These are phyloP conservation scores for Chromoteleia sp. DNA, from an alignment of 2,888 invertebrate genomes.

Conservation along the genomic window DNA sequence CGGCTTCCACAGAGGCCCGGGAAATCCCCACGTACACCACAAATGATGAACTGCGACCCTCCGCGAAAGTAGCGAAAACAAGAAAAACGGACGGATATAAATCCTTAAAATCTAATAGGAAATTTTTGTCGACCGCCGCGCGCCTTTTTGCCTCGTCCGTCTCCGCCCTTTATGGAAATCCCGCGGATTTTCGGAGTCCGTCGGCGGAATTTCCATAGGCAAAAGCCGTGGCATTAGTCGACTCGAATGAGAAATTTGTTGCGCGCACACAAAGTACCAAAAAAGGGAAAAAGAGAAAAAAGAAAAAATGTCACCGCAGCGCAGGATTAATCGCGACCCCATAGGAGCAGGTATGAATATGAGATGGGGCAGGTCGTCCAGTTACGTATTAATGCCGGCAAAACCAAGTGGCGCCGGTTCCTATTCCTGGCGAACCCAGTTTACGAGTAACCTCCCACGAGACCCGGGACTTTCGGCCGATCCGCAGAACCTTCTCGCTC, in stretches of 20 bases:
- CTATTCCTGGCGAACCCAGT: constrained; percentile 72
- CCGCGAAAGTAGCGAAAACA: constrained; percentile 9
- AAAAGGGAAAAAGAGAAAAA: constrained; percentile 11
- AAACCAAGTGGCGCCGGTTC: constrained; percentile 70
- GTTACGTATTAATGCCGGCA: constrained; percentile 75
- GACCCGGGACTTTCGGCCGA: constrained; percentile 69
- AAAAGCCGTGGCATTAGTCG: constrained; percentile 44
- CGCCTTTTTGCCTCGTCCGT: constrained; percentile 27
- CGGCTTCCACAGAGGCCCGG: background rate
- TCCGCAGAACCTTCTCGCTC: constrained; percentile 65
- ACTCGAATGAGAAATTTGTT: constrained; percentile 52
- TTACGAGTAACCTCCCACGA: constrained; percentile 74
- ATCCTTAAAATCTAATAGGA: constrained; percentile 68
- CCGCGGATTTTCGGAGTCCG: constrained; percentile 44
- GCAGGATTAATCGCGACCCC: constrained; percentile 67
- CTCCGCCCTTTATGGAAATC: constrained; percentile 61
- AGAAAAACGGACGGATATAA: constrained; percentile 51
- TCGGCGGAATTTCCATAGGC: constrained; percentile 39
- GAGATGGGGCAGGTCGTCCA: constrained; percentile 56
- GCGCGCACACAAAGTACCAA: constrained; percentile 11
- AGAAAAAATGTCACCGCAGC: constrained; percentile 43
- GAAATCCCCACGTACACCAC: constrained; percentile 33
- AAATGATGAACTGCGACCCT: constrained; percentile 40
- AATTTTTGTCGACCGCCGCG: constrained; percentile 50
- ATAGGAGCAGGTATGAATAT: constrained; percentile 60